Evolutionary conservation across 2,888 invertebrate genomes (phyloP).

Genomic region (Melipona bicolor): DNA sequence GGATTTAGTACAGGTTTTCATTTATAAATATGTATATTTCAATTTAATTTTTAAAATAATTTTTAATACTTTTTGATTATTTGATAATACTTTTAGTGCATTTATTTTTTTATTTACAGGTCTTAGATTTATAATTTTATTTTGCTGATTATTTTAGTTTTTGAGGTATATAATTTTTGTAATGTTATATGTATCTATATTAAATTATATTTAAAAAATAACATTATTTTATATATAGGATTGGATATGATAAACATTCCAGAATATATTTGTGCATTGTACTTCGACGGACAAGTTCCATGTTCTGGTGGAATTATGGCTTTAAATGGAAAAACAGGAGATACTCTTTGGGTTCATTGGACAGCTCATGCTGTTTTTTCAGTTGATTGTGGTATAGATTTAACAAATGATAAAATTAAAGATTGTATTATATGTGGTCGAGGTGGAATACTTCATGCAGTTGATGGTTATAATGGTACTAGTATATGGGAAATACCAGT

Average conservation of each 20-base stretch:
- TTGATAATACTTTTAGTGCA: conserved; percentile 28
- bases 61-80: background rate
- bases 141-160: conserved; percentile 32
- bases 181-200: background rate
- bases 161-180: conserved; percentile 37
- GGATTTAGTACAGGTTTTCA: conserved; percentile 90
- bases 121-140: conserved; percentile 67
- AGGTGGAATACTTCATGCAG: conserved; percentile 88
- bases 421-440: conserved; percentile 91
- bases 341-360: conserved; percentile 91
- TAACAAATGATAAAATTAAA: conserved; percentile 88
- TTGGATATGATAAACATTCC: conserved; percentile 81
- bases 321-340: conserved; percentile 89
- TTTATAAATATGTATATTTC: conserved; percentile 19
- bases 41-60: background rate
- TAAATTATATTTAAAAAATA: background rate
- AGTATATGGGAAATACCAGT: conserved; percentile 87
- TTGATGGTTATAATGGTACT: conserved; percentile 88
- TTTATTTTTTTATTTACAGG: conserved; percentile 55
- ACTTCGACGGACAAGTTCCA: conserved; percentile 87
- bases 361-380: conserved; percentile 90
- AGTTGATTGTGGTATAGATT: conserved; percentile 89
- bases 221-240: conserved; percentile 67
- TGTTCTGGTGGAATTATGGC: conserved; percentile 92
- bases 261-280: conserved; percentile 87